Evolutionary conservation across 2,113 vertebrate species (phyloP), one percentile per base, ranked within the genome.

Genomic region (Pluvialis apricaria): DNA sequence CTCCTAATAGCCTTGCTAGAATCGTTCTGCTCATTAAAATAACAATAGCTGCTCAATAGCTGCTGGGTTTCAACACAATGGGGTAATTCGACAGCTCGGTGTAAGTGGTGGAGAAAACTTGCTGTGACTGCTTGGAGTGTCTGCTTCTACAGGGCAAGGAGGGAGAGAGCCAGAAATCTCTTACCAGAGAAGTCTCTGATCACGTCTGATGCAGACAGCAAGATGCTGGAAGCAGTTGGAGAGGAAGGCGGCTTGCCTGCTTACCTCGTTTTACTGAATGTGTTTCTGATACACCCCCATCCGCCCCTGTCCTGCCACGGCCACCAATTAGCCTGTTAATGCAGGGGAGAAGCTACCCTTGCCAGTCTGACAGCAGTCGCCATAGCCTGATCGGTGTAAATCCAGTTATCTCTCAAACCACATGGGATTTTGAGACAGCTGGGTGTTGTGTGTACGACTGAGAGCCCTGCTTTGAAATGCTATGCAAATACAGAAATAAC

Each of bases 261-360:
- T 52, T n/a, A 13, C 55, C 32, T 77, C 3, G 0, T 79, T 83
- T 93, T 17, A 21, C 31, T 73, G 22, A 26, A 66, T 49, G 10
- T 83, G 15, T 64, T 69, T 45, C 42, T 91, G 58, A 17, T 8
- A 32, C 36, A 82, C 49, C 15, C 6, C 15, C 44, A 17, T 9
- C 44, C 17, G 3, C 16, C 13, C 15, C 0, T n/a, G 0, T 54
- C 60, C 61, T 76, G 55, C 65, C 32, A 3, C 1, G 2, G 36
- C 47, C 36, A 31, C 45, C 19, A 28, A 0, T 82, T 28, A 82
- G 16, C 34, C 44, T 3, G 28, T 52, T 77, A 15, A 26, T 15
- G 10, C 1, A 1, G 18, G 19, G 15, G n/a, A 83, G 88, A 76
- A 84, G 75, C 42, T 75, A 13, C 72, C 44, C 45, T 68, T 83